phyloP scores from a whole-genome alignment of 2,797 vertebrate species.

The Chelon auratus region DNA sequence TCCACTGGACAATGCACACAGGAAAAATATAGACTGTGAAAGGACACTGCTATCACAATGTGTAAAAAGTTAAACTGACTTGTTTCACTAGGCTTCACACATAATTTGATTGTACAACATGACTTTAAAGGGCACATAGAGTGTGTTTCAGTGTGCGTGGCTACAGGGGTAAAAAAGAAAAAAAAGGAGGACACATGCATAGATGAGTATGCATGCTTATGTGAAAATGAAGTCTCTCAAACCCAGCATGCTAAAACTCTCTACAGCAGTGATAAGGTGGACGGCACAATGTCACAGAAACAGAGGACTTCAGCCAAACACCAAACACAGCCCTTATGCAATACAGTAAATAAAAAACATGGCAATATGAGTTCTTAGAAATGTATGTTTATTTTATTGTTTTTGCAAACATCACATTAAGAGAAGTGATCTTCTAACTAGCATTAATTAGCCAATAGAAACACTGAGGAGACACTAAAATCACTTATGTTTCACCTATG shows the following conservation, averaged over 20 bases:
- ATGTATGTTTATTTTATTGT: slow-evolving; percentile 79
- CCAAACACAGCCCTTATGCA: slow-evolving; percentile 26
- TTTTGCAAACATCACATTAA: slow-evolving; percentile 75
- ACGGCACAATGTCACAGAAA: slow-evolving; percentile 39
- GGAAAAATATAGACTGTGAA: slow-evolving; percentile 50
- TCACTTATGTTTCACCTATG: slow-evolving; percentile 18
- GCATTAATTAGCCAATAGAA: slow-evolving; percentile 59
- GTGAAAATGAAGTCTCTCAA: slow-evolving; percentile 49
- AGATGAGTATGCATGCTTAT: slow-evolving; percentile 54
- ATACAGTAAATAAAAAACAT: slow-evolving; percentile 62
- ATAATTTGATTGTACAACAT: background rate
- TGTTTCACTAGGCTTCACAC: slow-evolving; percentile 27
- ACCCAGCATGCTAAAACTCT: slow-evolving; percentile 53
- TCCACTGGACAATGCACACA: slow-evolving; percentile 89
- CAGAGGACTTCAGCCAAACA: slow-evolving; percentile 34
- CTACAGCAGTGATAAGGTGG: slow-evolving; percentile 26
- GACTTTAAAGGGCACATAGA: slow-evolving; percentile 24
- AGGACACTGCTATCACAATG: slow-evolving; percentile 17
- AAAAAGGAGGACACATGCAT: slow-evolving; percentile 57
- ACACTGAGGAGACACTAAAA: slow-evolving; percentile 49
- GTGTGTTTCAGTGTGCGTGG: background rate
- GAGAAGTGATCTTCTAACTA: slow-evolving; percentile 40
- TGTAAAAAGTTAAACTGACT: slow-evolving; percentile 26
- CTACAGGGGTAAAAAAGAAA: slow-evolving; percentile 1
- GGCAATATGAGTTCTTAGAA: slow-evolving; percentile 78